These are phyloP conservation scores for Syritta pipiens DNA, from an alignment of 2,888 invertebrate species.

Conservation along the genomic window DNA sequence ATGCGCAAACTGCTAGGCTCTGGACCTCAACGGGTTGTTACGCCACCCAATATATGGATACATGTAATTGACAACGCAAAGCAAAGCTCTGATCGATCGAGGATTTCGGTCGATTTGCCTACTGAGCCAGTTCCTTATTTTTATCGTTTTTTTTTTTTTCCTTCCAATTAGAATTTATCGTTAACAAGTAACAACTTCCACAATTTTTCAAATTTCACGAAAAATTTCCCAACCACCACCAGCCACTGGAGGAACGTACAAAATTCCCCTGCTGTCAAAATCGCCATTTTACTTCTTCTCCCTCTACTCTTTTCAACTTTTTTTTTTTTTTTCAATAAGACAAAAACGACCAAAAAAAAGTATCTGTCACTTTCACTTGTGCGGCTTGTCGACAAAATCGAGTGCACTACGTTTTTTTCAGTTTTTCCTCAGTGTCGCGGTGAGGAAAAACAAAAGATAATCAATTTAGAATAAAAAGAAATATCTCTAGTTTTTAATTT, in stretches of 20 bases:
- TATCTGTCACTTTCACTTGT: constrained; percentile 70
- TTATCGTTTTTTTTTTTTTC: neutral
- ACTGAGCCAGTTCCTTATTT: too few relatives aligned
- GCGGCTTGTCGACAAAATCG: constrained; percentile 61
- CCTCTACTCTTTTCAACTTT: constrained; percentile 37
- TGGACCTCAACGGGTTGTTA: too few relatives aligned
- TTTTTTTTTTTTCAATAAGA: constrained; percentile 23
- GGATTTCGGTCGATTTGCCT: too few relatives aligned
- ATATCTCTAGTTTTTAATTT: neutral
- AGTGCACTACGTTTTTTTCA: constrained; percentile 15
- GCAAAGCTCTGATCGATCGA: too few relatives aligned
- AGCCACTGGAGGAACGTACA: neutral
- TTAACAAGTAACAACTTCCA: too few relatives aligned
- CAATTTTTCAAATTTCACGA: neutral
- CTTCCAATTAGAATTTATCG: too few relatives aligned
- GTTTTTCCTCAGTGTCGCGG: constrained; percentile 6
- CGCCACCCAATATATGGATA: too few relatives aligned
- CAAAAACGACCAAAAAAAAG: constrained; percentile 48
- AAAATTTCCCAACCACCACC: constrained; percentile 4
- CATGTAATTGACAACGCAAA: too few relatives aligned
- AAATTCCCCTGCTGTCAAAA: constrained; percentile 28
- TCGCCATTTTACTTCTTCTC: constrained; percentile 24
- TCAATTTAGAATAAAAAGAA: neutral
- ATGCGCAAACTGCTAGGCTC: too few relatives aligned
- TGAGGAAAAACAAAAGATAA: neutral